These are phyloP conservation scores for Tribolium freemani DNA, from an alignment of 2,888 invertebrate species.

Conservation along the genomic window DNA sequence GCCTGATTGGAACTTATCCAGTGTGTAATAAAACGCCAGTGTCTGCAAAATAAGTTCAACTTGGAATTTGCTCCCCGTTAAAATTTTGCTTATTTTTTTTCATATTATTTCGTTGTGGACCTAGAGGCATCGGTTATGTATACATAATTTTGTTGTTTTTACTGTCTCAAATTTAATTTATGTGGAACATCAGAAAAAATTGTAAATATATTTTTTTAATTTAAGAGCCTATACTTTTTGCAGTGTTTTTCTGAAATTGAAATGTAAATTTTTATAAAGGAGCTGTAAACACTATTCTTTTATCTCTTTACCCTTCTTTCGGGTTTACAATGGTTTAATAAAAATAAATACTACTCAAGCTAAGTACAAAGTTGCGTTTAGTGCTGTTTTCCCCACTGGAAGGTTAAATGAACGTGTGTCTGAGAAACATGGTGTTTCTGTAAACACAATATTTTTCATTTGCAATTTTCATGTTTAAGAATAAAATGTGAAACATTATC, in stretches of 20 bases:
- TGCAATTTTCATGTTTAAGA: too few species aligned
- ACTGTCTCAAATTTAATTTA: background rate
- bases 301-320: background rate
- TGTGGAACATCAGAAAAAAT: background rate
- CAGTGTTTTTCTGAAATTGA: background rate
- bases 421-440: too few species aligned
- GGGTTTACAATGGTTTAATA: background rate
- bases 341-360: background rate
- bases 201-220: background rate
- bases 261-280: background rate
- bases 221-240: background rate
- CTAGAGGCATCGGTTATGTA: background rate
- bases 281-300: background rate
- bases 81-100: too few species aligned
- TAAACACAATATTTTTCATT: too few species aligned
- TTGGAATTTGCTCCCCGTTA: too few species aligned
- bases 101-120: background rate
- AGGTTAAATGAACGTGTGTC: background rate
- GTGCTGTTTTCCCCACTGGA: background rate
- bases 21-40: background rate
- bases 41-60: background rate
- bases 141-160: background rate
- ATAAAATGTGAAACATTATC: too few species aligned
- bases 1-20: background rate
- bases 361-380: background rate